These are phyloP conservation scores for Brachyalestes nurse DNA, from an alignment of 2,797 vertebrate genomes.

Conservation along the genomic window DNA sequence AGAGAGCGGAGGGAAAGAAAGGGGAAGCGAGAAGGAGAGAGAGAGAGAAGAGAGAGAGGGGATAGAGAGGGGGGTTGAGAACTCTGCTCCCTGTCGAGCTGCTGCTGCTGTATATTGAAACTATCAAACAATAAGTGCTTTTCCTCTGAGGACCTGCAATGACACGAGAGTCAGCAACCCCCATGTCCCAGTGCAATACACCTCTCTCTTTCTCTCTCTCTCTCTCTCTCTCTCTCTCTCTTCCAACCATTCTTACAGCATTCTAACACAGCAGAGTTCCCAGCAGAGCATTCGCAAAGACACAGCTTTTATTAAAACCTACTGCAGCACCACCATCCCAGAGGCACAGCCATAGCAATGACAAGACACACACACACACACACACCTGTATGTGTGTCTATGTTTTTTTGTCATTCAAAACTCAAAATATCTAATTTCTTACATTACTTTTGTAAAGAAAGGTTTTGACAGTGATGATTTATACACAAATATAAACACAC, in stretches of 20 bases:
- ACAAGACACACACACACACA: slow-evolving; percentile 67
- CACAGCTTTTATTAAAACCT: slow-evolving; percentile 86
- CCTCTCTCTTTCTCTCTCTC: slow-evolving; percentile 37
- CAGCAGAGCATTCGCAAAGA: slow-evolving; percentile 82
- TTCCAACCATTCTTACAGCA: slow-evolving; percentile 49
- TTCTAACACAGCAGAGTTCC: slow-evolving; percentile 67
- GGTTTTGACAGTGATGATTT: too few relatives aligned
- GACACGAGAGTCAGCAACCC: slow-evolving; percentile 75
- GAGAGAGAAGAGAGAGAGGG: neutral
- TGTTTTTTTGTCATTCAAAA: too few relatives aligned
- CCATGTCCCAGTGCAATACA: slow-evolving; percentile 74
- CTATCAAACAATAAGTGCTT: slow-evolving; percentile 80
- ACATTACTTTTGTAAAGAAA: too few relatives aligned
- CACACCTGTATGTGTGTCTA: neutral
- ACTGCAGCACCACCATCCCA: slow-evolving; percentile 73
- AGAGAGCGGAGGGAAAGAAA: neutral
- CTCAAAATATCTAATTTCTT: too few relatives aligned
- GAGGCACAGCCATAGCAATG: slow-evolving; percentile 69
- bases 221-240: slow-evolving; percentile 44
- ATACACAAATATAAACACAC: too few relatives aligned
- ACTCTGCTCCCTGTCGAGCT: slow-evolving; percentile 33
- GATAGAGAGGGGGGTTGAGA: slow-evolving; percentile 1
- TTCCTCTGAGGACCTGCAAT: slow-evolving; percentile 71
- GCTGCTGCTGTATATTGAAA: slow-evolving; percentile 74
- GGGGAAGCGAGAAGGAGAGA: neutral